A percentile compares a stretch with the other conserved stretches of the same genome.
These are phyloP conservation scores for Cephus runcator DNA, from an alignment of 2,888 invertebrate species.

Conservation along the genomic window DNA sequence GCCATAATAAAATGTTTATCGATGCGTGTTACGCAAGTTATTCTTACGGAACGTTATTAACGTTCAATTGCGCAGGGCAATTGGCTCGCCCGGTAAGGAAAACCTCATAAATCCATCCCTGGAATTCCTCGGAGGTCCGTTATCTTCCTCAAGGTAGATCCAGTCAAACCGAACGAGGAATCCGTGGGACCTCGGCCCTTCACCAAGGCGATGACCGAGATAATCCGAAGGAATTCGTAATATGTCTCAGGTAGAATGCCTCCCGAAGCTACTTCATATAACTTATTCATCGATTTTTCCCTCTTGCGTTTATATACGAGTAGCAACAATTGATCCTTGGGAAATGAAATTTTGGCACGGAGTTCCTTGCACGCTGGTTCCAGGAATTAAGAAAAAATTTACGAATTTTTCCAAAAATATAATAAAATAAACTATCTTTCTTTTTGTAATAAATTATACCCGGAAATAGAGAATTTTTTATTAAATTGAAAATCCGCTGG, in stretches of 20 bases:
- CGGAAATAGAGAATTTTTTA: neutral
- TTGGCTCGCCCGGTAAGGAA: neutral
- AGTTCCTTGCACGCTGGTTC: neutral
- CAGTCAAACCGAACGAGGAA: neutral
- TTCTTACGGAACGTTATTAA: neutral
- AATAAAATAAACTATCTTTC: neutral
- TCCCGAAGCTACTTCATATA: neutral
- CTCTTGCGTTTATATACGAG: neutral
- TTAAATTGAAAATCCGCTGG: neutral
- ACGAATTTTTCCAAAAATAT: neutral
- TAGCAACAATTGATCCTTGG: neutral
- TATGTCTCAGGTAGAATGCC: neutral
- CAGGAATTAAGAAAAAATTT: neutral
- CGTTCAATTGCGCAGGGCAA: neutral
- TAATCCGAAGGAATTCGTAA: neutral
- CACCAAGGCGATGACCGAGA: neutral
- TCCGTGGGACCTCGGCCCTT: neutral
- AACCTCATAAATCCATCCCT: neutral
- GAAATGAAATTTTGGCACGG: neutral
- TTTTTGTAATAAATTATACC: neutral
- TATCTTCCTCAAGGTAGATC: neutral
- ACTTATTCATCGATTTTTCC: neutral
- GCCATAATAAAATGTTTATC: neutral
- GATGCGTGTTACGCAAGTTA: neutral
- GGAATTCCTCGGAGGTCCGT: neutral